Evolutionary conservation across 2,797 vertebrate genomes (phyloP), one percentile per base, ranked within the genome.

Genomic region (Crenuchus spilurus): DNA sequence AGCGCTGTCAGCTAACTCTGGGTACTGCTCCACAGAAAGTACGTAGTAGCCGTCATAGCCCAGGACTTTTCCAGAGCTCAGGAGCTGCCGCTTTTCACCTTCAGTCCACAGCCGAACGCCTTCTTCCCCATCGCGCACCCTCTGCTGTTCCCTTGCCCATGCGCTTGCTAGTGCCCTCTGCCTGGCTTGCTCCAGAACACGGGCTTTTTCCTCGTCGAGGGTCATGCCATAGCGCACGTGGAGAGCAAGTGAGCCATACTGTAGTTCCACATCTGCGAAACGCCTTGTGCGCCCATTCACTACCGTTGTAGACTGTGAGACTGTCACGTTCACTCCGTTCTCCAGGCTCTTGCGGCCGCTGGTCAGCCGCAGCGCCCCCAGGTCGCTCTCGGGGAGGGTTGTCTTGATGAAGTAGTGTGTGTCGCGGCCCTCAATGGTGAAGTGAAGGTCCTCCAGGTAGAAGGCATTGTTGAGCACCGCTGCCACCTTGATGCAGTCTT

Each of bases 401-500:
- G 96, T 96, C 87, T 99, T 99, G 87, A 99, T 97, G 90, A 99
- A 99, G 87, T 97, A 97, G 89, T 99, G 98, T 0, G 96, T 99
- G 90, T 99, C 98, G 10, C 94, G 94, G 31, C 97, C 96, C 86
- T 98, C 95, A 13, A 98, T 90, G 0, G 97, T 99, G 86, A 96
- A 99, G 87, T 99, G 98, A 51, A 99, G 90, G 83, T 97, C 95
- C 77, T 99, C 97, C 71, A 99, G 92, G 91, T 99, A 98, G 85
- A 97, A 97, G 78, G 97, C 97, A 0, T 95, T 97, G 87, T 99
- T 99, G 22, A 99, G 88, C 75, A 99, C 95, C 0, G 96, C 95
- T 0, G 98, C 97, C 86, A 99, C 96, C 91, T 99, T 99, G 85
- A 99, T 99, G 92, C 98, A 99, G 93, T 99, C 98, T 87, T 99